A percentile compares a stretch with the other conserved stretches of the same genome.
These are phyloP conservation scores for Habropoda laboriosa DNA, from an alignment of 1,140 invertebrate genomes.

Conservation along the genomic window DNA sequence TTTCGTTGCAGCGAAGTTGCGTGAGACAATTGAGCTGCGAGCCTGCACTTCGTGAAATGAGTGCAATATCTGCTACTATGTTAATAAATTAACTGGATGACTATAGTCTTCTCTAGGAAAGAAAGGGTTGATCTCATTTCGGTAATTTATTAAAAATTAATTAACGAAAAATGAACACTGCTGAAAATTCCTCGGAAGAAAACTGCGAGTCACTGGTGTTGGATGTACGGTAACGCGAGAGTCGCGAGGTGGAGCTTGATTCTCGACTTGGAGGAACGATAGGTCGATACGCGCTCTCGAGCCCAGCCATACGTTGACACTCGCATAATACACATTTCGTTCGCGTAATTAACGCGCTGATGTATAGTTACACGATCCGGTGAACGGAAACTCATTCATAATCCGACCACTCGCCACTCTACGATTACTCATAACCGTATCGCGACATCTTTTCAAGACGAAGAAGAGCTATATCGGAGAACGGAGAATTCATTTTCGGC, in stretches of 20 bases:
- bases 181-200: neutral
- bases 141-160: too few relatives aligned
- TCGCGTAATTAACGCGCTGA: conserved; percentile 73
- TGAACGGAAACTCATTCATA: conserved; percentile 75
- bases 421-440: conserved; percentile 73
- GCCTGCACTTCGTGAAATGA: too few relatives aligned
- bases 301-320: conserved; percentile 70
- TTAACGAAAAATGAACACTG: too few relatives aligned
- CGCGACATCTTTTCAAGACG: conserved; percentile 57
- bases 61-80: too few relatives aligned
- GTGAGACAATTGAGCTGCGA: too few relatives aligned
- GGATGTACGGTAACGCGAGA: conserved; percentile 20
- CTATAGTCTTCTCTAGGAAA: too few relatives aligned
- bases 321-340: conserved; percentile 74
- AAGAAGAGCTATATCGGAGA: neutral
- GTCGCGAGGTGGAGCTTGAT: conserved; percentile 38
- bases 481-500: neutral
- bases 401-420: conserved; percentile 71
- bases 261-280: conserved; percentile 36
- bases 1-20: too few relatives aligned
- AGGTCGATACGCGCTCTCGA: conserved; percentile 18
- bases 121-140: too few relatives aligned
- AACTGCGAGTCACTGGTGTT: conserved; percentile 30
- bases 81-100: too few relatives aligned
- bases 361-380: conserved; percentile 70